phyloP scores from a whole-genome alignment of 2,797 vertebrate species.

The Varecia variegata region DNA sequence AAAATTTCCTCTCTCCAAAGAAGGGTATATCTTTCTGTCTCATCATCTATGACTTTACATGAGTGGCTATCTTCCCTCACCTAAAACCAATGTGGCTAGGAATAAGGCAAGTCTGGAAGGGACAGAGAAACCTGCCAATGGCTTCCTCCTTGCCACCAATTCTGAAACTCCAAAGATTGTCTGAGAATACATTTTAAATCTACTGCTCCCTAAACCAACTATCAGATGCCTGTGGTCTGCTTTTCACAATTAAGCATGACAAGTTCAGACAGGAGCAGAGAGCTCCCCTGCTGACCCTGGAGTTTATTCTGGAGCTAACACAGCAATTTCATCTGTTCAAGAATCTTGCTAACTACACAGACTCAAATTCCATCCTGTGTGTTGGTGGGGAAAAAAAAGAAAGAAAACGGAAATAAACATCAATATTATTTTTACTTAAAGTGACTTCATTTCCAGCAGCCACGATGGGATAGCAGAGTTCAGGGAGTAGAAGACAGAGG shows the following conservation, averaged over 20 bases:
- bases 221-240: neutral
- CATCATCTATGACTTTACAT: neutral
- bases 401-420: neutral
- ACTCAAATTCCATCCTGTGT: neutral
- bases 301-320: neutral
- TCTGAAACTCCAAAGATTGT: neutral
- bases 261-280: slow-evolving; percentile 11
- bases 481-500: neutral
- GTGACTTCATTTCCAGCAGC: neutral
- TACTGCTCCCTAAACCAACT: neutral
- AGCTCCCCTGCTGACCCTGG: neutral
- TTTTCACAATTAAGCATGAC: neutral
- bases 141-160: neutral
- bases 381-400: neutral
- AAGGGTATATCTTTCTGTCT: neutral
- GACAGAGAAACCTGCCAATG: neutral
- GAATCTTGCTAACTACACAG: neutral
- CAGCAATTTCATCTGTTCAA: slow-evolving; percentile 5
- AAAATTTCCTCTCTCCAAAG: neutral
- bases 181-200: neutral
- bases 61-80: neutral
- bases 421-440: neutral
- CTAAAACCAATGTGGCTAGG: neutral
- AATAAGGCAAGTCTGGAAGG: neutral
- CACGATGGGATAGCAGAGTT: neutral